Base-by-base conservation (phyloP, 2,888 invertebrate genomes). In the Agrochola lota region DNA sequence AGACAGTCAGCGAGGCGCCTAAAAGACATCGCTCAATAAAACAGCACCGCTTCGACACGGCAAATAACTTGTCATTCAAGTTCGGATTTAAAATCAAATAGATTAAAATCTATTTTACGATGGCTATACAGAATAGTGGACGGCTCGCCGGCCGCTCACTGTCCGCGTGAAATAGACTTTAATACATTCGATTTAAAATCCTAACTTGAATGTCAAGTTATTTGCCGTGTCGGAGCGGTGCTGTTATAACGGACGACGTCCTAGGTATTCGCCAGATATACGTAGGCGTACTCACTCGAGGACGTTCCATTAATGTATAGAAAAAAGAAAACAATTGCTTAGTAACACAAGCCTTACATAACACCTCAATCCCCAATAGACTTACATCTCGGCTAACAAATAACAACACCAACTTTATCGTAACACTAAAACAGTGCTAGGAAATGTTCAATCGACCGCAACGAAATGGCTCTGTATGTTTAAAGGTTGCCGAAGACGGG, bases 381-480 rank as follows among this genome's bases (percentile, higher is more conserved):
- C 71, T 23, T 60, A 52, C 12, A 46, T 67, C 43, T 46, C 2
- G 9, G n/a, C 9, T 46, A 57, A 23, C 64, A 68, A 83, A 74
- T 82, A 85, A 64, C 60, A 55, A 64, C 35, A 43, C 30, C 17
- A 70, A 67, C 35, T 78, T 83, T 70, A 86, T 73, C 7, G 67
- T 57, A 46, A 63, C 68, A 81, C 60, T 88, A 81, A 78, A 88
- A 67, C 67, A 76, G 68, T 63, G 46, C 78, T 78, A 77, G 71
- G 78, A 75, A 77, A 79, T 76, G 76, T 78, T 81, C 79, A 84
- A 79, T 82, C 87, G 77, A 74, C 85, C 77, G 57, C 80, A 60
- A 46, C 60, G 59, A 75, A 81, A 81, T 76, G n/a, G 77, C 63
- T 70, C 26, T 67, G 72, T 84, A 77, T 71, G 73, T 84, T 87